Evolutionary conservation across 2,888 invertebrate genomes (phyloP).

Genomic region (Eutolmus rufibarbis): DNA sequence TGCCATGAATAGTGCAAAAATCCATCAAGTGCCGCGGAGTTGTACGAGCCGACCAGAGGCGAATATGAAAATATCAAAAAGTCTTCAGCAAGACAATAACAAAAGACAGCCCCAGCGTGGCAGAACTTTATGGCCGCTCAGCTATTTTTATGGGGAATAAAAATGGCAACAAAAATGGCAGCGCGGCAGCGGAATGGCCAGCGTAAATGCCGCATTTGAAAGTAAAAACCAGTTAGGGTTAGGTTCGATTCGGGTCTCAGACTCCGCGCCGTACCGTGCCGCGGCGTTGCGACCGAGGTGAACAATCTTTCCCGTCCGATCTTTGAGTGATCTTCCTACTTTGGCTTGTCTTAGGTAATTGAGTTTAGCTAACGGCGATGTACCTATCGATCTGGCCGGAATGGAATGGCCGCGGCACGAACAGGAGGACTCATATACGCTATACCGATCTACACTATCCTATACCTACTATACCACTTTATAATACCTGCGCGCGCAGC

Average conservation of each 20-base stretch:
- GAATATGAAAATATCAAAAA: not conserved
- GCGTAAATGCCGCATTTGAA: conserved; percentile 50
- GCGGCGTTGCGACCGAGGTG: not conserved
- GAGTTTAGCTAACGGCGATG: conserved; percentile 32
- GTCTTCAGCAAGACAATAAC: conserved; percentile 10
- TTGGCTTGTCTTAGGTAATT: conserved; percentile 45
- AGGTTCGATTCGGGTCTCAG: not conserved
- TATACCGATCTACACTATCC: no score
- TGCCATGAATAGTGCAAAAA: not conserved
- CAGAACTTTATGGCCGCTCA: not conserved
- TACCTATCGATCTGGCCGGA: not conserved
- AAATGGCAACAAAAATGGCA: not conserved
- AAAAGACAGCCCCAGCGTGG: not conserved
- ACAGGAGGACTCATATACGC: not conserved
- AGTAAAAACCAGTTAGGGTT: conserved; percentile 50
- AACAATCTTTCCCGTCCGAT: conserved; percentile 35
- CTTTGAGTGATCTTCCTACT: conserved; percentile 49
- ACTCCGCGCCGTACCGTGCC: not conserved
- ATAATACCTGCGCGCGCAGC: not conserved
- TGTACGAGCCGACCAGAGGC: not conserved
- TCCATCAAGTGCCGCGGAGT: not conserved
- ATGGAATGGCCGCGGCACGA: not conserved
- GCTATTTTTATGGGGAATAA: not conserved
- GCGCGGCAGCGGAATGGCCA: not conserved
- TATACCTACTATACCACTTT: no score